A percentile compares a stretch with the other conserved stretches of the same genome.
These are phyloP conservation scores for Lepidocyrtoides sp. DNA, from an alignment of 2,888 invertebrate genomes.

Conservation along the genomic window DNA sequence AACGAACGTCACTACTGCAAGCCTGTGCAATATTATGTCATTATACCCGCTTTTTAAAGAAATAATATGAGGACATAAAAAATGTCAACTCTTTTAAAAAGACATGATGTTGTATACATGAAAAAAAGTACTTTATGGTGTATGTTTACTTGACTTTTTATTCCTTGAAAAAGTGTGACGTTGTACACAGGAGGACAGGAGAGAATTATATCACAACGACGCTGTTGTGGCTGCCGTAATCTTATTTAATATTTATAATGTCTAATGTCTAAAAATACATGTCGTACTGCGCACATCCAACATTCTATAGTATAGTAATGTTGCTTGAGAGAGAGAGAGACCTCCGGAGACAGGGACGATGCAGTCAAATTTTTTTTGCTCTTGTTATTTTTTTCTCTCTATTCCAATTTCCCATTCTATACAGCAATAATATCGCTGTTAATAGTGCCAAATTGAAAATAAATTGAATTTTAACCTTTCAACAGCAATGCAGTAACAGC, in stretches of 20 bases:
- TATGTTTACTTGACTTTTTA: not conserved
- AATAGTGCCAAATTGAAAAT: conserved; percentile 55
- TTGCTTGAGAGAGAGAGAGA: conserved; percentile 32
- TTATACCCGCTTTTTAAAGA: conserved; percentile 34
- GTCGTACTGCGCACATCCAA: not conserved
- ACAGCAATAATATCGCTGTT: conserved; percentile 4
- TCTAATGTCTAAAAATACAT: conserved; percentile 61
- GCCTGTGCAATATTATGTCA: conserved; percentile 29
- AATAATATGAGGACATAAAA: conserved; percentile 16
- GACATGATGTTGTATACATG: not conserved
- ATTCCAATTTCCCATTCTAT: conserved; percentile 27
- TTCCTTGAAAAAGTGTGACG: conserved; percentile 36
- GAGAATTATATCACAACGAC: conserved; percentile 1
- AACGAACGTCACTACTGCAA: conserved; percentile 24
- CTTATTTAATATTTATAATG: conserved; percentile 6
- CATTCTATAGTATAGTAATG: not conserved
- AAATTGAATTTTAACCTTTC: conserved; percentile 59
- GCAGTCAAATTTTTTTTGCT: not conserved
- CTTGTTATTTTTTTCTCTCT: conserved; percentile 1
- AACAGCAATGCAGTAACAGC: not conserved
- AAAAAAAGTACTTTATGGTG: not conserved
- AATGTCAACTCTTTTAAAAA: conserved; percentile 4
- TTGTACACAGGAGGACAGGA: not conserved
- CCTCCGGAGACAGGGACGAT: conserved; percentile 68
- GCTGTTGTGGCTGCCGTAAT: not conserved